Evolutionary conservation across 2,113 vertebrate genomes (phyloP), one percentile per base, ranked within the genome.

Genomic region (Cavia aperea): DNA sequence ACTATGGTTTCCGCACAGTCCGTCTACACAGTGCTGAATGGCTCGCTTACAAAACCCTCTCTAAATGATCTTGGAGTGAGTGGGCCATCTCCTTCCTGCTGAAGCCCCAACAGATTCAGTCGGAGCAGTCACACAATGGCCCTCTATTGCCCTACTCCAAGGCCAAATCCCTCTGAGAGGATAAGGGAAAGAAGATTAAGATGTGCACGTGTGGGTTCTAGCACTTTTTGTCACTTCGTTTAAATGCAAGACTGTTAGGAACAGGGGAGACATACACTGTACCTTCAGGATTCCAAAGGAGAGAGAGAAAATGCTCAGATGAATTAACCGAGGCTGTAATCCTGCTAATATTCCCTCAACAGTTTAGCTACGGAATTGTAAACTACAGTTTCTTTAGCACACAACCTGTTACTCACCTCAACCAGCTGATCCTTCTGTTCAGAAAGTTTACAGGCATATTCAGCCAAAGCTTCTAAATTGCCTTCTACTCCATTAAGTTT

Each of bases 381-480:
- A 90, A 77, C 63, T 21, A 39, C 2, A 43, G 1, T 79, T 88
- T 84, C 46, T 85, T 72, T 51, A 84, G 77, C 39, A 77, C 88
- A 81, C 11, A 79, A 86, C 33, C 14, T 78, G 10, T 54, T 86
- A 97, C 98, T 97, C 89, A 99, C 99, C 98, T 99, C 99, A 90
- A 99, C 98, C 95, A 99, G 98, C 94, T 99, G 99, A 65, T 99
- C 99, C 97, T 99, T 99, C 97, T 99, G 99, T 97, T 99, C 99
- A 1, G 98, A 98, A 54, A 99, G 98, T 82, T 98, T 99, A 93
- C 98, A 98, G 4, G 99, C 98, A 95, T 98, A 98, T 94, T 99
- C 98, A 31, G 99, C 98, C 95, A 99, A 98, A 18, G 98, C 98
- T 97, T 99, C 99, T 96, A 99, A 97, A 98, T 99, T 99, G 94